A percentile compares a stretch with the other conserved stretches of the same genome.
Evolutionary conservation across 2,113 vertebrate genomes (phyloP).

Genomic region (Alligator sinensis): DNA sequence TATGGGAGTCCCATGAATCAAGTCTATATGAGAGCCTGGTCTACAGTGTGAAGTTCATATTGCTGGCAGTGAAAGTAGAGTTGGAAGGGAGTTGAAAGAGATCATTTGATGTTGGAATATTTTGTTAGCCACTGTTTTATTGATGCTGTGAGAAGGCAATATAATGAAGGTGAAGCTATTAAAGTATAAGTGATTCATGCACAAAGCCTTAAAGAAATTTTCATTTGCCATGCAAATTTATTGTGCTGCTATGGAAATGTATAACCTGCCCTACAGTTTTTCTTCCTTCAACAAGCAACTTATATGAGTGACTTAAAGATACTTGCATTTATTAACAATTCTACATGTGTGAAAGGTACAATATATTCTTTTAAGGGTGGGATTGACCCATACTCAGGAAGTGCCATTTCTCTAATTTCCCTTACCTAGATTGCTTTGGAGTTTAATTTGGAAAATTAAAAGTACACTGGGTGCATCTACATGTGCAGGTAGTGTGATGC

Average conservation of each 20-base stretch:
- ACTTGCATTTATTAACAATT: background rate
- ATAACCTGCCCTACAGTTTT: background rate
- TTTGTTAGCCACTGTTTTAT: background rate
- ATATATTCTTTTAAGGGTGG: no score
- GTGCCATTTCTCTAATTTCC: no score
- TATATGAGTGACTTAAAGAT: background rate
- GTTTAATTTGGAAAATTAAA: no score
- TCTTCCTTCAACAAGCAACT: background rate
- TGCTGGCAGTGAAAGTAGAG: no score
- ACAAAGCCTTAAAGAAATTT: background rate
- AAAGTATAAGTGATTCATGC: no score
- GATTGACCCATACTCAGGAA: no score
- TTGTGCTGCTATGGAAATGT: background rate
- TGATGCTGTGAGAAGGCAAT: background rate
- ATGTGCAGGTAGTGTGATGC: no score
- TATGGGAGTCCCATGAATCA: background rate
- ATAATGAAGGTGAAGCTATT: background rate
- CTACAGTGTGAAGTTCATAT: no score
- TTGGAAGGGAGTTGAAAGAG: no score
- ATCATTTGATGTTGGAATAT: background rate
- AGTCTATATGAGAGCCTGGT: background rate
- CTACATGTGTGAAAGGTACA: background rate
- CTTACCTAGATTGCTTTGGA: no score
- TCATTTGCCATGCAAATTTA: background rate
- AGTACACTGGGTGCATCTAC: no score